Evolutionary conservation across 2,888 invertebrate species (phyloP).

Genomic region (Phyllotreta striolata): DNA sequence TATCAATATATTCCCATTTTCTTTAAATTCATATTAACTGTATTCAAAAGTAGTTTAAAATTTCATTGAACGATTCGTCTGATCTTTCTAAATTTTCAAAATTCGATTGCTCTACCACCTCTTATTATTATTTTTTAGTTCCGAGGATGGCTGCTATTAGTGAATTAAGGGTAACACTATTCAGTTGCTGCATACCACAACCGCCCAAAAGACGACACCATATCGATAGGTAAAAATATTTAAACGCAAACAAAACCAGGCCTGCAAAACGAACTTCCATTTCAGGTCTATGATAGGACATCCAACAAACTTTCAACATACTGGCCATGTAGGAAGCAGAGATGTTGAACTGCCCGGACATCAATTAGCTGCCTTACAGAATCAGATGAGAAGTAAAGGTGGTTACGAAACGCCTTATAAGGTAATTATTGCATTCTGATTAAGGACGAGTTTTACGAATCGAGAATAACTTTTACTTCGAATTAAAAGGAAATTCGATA

Average conservation of each 20-base stretch:
- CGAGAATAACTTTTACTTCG: not conserved
- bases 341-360: slow-evolving; percentile 86
- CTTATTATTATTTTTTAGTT: slow-evolving; percentile 3
- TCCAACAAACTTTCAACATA: slow-evolving; percentile 96
- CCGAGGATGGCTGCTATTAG: slow-evolving; percentile 65
- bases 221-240: slow-evolving; percentile 68
- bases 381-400: slow-evolving; percentile 96
- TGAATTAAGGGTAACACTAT: slow-evolving; percentile 91
- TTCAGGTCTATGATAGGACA: slow-evolving; percentile 92
- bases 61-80: slow-evolving; percentile 24
- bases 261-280: slow-evolving; percentile 28
- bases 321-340: slow-evolving; percentile 88
- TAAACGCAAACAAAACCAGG: slow-evolving; percentile 5
- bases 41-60: not conserved
- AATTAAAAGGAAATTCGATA: no score
- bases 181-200: slow-evolving; percentile 88
- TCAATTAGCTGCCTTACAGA: slow-evolving; percentile 86
- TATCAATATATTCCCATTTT: not conserved
- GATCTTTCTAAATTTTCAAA: slow-evolving; percentile 10
- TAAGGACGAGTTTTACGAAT: slow-evolving; percentile 1
- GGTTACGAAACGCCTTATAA: slow-evolving; percentile 75
- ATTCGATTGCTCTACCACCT: not conserved
- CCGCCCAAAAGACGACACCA: slow-evolving; percentile 79
- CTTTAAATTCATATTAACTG: not conserved
- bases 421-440: slow-evolving; percentile 45